phyloP scores from a whole-genome alignment of 1,140 invertebrate species.

The Caenorhabditis remanei region DNA sequence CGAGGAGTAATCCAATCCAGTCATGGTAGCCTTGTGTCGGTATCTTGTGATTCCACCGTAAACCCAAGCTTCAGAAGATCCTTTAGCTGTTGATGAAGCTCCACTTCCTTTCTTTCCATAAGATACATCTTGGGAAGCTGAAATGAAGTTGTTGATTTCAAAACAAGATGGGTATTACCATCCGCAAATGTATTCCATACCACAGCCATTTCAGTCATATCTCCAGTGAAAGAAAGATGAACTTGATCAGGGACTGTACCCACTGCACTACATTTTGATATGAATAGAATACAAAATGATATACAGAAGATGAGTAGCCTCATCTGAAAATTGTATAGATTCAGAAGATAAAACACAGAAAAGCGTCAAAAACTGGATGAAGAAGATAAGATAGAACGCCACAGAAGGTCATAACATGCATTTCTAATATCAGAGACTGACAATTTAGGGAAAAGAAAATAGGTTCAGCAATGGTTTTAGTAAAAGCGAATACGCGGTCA shows the following conservation, averaged over 20 bases:
- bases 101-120: neutral
- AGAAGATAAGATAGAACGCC: neutral
- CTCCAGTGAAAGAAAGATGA: constrained; percentile 62
- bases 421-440: no score
- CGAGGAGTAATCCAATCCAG: constrained; percentile 40
- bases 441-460: no score
- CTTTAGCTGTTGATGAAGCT: constrained; percentile 6
- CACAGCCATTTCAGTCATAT: constrained; percentile 61
- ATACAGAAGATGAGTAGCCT: neutral
- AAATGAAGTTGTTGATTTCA: constrained; percentile 32
- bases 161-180: constrained; percentile 10
- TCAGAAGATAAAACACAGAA: neutral
- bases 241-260: constrained; percentile 61
- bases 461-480: no score
- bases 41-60: constrained; percentile 60
- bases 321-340: neutral
- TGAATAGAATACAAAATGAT: neutral
- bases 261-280: neutral
- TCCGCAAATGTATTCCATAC: constrained; percentile 64
- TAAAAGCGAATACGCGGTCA: no score
- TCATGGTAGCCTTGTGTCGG: constrained; percentile 60
- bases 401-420: no score
- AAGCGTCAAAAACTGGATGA: neutral
- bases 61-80: constrained; percentile 48
- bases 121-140: constrained; percentile 35